These are phyloP conservation scores for Zaprionus davidi DNA, from an alignment of 1,140 invertebrate species.

Conservation along the genomic window DNA sequence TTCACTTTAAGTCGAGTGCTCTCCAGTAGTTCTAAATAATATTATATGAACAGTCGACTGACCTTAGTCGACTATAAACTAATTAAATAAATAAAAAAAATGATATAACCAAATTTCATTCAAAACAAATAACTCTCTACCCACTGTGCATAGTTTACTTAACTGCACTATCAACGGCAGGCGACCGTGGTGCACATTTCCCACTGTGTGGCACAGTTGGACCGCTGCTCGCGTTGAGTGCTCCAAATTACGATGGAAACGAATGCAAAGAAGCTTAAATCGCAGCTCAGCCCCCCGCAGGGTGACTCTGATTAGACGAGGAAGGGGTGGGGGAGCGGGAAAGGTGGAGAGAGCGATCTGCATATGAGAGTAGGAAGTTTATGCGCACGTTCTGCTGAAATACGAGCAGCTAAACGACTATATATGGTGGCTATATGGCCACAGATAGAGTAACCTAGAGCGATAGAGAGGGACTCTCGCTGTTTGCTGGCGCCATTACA, in stretches of 20 bases:
- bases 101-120: too few species aligned
- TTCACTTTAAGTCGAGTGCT: too few species aligned
- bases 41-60: too few species aligned
- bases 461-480: not conserved
- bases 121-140: not conserved
- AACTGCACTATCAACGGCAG: slow-evolving; percentile 19
- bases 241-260: slow-evolving; percentile 65
- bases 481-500: slow-evolving; percentile 53
- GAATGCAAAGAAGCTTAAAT: slow-evolving; percentile 34
- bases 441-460: slow-evolving; percentile 4
- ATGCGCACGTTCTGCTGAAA: slow-evolving; percentile 73
- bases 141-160: not conserved
- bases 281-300: slow-evolving; percentile 47
- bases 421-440: slow-evolving; percentile 21
- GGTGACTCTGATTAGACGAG: slow-evolving; percentile 63
- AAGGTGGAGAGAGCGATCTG: not conserved
- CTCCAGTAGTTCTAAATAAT: too few species aligned
- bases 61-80: too few species aligned
- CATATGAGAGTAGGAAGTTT: slow-evolving; percentile 58
- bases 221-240: slow-evolving; percentile 76
- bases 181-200: slow-evolving; percentile 55
- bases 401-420: slow-evolving; percentile 70
- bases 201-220: slow-evolving; percentile 70
- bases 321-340: not conserved
- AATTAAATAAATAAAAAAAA: too few species aligned